Evolutionary conservation across 2,113 vertebrate species (phyloP), one percentile per base, ranked within the genome.

Genomic region (Lasiurus cinereus): DNA sequence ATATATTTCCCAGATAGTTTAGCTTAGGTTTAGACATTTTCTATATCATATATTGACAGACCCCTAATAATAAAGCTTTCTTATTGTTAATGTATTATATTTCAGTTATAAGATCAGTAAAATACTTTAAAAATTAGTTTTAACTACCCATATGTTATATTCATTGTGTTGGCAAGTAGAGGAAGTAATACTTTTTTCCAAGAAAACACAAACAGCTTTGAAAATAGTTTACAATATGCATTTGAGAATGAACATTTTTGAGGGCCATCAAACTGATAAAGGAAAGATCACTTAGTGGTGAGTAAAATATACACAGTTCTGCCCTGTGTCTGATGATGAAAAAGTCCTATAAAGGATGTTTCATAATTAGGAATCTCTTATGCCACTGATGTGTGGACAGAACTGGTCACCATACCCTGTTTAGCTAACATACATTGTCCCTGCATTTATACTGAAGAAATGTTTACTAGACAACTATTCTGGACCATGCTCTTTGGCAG

Each of bases 1-100:
- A 31, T 86, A 33, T 91, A 46, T 54, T 66, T 96, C 90, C 52
- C 24, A 79, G 39, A 16, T 84, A 79, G 29, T 50, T 82, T 91
- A 16, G 10, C 13, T 64, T 73, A 83, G 18, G 27, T 43, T 70
- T 56, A 39, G 66, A 33, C 82, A 24, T 50, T 36, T 72, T 85
- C 10, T 64, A 73, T 15, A 21, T 59, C 48, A 31, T 50, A 24
- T 85, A n/a, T 24, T 94, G 36, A 52, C 13, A 86, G 16, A 67
- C 24, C 24, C 13, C 29, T 88, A 69, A 6, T 31, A 5, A 56
- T 3, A 94, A 91, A 77, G 11, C 62, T 88, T 69, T 7, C 6
- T 77, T 77, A 33, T 33, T 33, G 24, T 36, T 91, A 67, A 82
- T 72, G 33, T 54, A 39, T 69, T 50, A 39, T 12, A 36, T 76